Evolutionary conservation across 1,140 invertebrate species (phyloP).

Genomic region (Megathymus violae): DNA sequence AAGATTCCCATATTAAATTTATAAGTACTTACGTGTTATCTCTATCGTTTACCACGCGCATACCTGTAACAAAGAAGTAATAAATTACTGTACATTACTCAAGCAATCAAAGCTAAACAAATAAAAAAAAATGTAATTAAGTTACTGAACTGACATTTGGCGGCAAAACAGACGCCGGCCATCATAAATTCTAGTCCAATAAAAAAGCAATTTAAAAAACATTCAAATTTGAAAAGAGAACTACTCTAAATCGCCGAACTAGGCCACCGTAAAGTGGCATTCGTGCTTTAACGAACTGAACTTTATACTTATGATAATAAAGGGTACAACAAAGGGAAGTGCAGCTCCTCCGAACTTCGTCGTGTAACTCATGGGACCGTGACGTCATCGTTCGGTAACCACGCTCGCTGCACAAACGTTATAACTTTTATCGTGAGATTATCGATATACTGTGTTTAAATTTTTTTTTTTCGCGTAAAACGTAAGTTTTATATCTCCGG

Average conservation of each 20-base stretch:
- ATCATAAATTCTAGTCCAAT: slow-evolving; percentile 77
- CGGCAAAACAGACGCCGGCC: slow-evolving; percentile 62
- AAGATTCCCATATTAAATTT: slow-evolving; percentile 20
- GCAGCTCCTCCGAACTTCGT: slow-evolving; percentile 47
- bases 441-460: slow-evolving; percentile 52
- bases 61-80: slow-evolving; percentile 61
- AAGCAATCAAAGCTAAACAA: slow-evolving; percentile 44
- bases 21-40: slow-evolving; percentile 32
- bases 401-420: slow-evolving; percentile 69
- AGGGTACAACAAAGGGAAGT: slow-evolving; percentile 37
- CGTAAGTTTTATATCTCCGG: slow-evolving; percentile 34
- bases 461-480: slow-evolving; percentile 61
- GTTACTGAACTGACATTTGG: slow-evolving; percentile 66
- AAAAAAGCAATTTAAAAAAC: slow-evolving; percentile 80
- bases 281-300: slow-evolving; percentile 23
- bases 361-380: slow-evolving; percentile 60
- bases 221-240: slow-evolving; percentile 75
- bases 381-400: slow-evolving; percentile 76
- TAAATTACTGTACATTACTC: slow-evolving; percentile 36
- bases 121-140: slow-evolving; percentile 54
- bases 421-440: slow-evolving; percentile 72
- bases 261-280: slow-evolving; percentile 46
- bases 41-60: slow-evolving; percentile 25
- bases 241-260: slow-evolving; percentile 54
- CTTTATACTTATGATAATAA: slow-evolving; percentile 38